Evolutionary conservation across 2,113 vertebrate genomes (phyloP), one percentile per base, ranked within the genome.

Genomic region (Oplegnathus fasciatus): DNA sequence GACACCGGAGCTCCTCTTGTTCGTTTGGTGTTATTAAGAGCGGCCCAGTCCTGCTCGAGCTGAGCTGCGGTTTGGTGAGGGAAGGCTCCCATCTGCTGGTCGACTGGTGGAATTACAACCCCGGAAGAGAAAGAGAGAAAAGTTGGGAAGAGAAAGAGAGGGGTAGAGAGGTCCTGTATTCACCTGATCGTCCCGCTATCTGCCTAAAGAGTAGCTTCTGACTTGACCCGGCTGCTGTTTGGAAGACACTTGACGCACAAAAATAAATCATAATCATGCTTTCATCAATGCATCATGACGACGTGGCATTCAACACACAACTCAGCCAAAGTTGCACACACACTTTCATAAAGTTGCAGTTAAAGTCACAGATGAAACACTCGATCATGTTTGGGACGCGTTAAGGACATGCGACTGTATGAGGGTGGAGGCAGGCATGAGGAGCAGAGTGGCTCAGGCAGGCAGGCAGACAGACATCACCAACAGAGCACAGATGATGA

Each of bases 361-460:
- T 46, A 37, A 44, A 26, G 57, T 76, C 61, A 58, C 57, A 58
- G 9, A 61, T 48, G 54, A 32, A 78, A 75, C 48, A 28, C 42
- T 24, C 0, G 55, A 4, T 60, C 34, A 52, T 50, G 54, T 58
- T 48, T 22, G 44, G 26, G 30, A 60, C 94, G 92, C 93, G 93
- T 96, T 97, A 97, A 37, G 13, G 11, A 75, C 92, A 93, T 91
- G 92, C 89, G 57, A 30, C 79, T 67, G 64, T 11, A 77, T 85
- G 80, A 88, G 28, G 79, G 71, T 88, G 89, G 85, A 46, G 85
- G 86, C 91, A 89, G 93, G 96, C 95, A 95, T 96, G 96, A 95
- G 95, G 94, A 93, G 87, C 90, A 94, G 90, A 95, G 96, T 95
- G 96, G 96, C 91, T 92, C 96, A 96, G 96, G 96, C 96, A 96